Evolutionary conservation across 1,140 invertebrate genomes (phyloP).

Genomic region (Akabosia matsudoensis): DNA sequence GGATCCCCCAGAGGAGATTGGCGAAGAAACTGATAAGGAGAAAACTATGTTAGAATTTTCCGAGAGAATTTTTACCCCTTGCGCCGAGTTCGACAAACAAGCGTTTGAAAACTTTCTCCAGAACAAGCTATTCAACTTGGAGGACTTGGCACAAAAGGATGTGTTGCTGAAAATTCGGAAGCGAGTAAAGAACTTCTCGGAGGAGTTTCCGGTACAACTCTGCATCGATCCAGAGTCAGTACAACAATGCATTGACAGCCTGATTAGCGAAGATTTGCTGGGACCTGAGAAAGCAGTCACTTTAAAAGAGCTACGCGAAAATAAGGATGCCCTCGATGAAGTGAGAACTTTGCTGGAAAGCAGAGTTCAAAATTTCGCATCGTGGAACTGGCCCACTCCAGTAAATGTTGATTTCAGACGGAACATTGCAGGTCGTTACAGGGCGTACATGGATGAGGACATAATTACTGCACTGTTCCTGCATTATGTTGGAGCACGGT

Average conservation of each 20-base stretch:
- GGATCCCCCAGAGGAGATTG: neutral
- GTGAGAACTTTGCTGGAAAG: slow-evolving; percentile 29
- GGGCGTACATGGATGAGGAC: slow-evolving; percentile 35
- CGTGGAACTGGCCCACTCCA: slow-evolving; percentile 28
- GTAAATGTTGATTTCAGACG: slow-evolving; percentile 29
- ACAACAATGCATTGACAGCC: slow-evolving; percentile 24
- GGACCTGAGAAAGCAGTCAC: slow-evolving; percentile 21
- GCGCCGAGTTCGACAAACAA: slow-evolving; percentile 9
- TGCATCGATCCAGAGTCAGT: neutral
- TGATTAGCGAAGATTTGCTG: slow-evolving; percentile 27
- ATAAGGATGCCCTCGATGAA: slow-evolving; percentile 32
- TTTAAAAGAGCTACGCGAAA: slow-evolving; percentile 26
- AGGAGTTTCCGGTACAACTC: neutral
- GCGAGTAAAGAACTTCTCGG: neutral
- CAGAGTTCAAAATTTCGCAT: slow-evolving; percentile 22
- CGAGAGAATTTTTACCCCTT: slow-evolving; percentile 15
- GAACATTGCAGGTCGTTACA: slow-evolving; percentile 21
- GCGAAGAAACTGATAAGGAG: neutral
- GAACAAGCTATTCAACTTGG: slow-evolving; percentile 4
- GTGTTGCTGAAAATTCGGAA: neutral
- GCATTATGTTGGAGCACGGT: slow-evolving; percentile 33
- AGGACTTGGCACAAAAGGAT: neutral
- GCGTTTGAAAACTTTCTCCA: slow-evolving; percentile 15
- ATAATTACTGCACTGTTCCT: slow-evolving; percentile 33
- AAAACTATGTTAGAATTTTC: slow-evolving; percentile 26